phyloP scores from a whole-genome alignment of 2,888 invertebrate genomes.

The Nephrotoma guestfalica region DNA sequence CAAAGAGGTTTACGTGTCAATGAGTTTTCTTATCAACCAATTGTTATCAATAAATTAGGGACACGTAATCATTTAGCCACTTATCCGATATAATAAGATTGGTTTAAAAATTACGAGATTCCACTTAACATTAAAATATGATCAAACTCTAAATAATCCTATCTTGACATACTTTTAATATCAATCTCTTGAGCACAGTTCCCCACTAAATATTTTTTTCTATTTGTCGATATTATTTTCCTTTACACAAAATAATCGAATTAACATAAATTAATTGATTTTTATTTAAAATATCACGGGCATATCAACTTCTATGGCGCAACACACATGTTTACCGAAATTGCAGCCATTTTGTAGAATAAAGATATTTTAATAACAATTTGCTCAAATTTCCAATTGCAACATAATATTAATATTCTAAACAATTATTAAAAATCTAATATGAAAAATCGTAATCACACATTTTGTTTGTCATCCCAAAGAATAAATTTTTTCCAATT shows the following conservation, averaged over 20 bases:
- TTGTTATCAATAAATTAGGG: not conserved
- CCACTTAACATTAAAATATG: not conserved
- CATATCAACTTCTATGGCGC: not conserved
- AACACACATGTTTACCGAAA: not conserved
- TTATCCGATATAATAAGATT: not conserved
- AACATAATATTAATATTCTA: not conserved
- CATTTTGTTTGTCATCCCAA: not conserved
- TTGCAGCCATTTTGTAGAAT: not conserved
- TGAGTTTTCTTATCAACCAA: not conserved
- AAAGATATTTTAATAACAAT: not conserved
- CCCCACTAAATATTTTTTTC: not conserved
- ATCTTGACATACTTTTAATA: not conserved
- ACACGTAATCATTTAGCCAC: not conserved
- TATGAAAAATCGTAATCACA: not conserved
- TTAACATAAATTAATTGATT: not conserved
- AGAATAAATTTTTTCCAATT: not conserved
- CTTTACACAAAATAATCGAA: not conserved
- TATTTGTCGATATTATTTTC: not conserved
- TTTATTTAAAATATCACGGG: not conserved
- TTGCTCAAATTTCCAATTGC: not conserved
- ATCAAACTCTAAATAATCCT: not conserved
- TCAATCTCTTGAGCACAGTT: not conserved
- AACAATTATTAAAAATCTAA: not conserved
- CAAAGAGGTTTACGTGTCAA: not conserved
- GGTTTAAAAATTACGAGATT: not conserved